Evolutionary conservation across 2,113 vertebrate genomes (phyloP).

Genomic region (Dipodomys ordii): DNA sequence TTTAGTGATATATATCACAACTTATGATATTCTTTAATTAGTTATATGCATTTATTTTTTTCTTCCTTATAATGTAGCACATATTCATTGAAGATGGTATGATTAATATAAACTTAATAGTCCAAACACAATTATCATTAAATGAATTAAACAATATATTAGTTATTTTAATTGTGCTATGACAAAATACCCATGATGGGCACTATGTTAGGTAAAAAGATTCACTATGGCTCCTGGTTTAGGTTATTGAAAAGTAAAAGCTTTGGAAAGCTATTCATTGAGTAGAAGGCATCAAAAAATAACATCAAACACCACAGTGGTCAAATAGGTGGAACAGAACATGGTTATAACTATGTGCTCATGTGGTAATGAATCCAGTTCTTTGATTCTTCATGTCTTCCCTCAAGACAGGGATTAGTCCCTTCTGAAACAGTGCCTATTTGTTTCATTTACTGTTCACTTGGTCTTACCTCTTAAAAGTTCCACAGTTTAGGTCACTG

Average conservation of each 20-base stretch:
- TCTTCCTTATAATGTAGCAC: background rate
- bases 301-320: too few relatives aligned
- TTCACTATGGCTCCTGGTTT: background rate
- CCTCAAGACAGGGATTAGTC: too few relatives aligned
- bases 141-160: background rate
- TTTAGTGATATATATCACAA: background rate
- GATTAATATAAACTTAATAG: background rate
- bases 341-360: too few relatives aligned
- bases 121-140: background rate
- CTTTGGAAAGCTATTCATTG: background rate
- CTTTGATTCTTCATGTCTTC: too few relatives aligned
- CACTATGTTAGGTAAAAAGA: background rate
- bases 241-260: background rate
- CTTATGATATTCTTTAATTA: background rate
- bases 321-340: too few relatives aligned
- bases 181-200: background rate
- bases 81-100: background rate
- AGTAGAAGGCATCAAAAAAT: too few relatives aligned
- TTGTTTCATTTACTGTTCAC: too few relatives aligned
- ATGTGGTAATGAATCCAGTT: too few relatives aligned
- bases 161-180: background rate
- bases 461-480: too few relatives aligned
- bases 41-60: background rate
- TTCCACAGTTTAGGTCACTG: too few relatives aligned
- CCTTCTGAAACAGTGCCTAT: too few relatives aligned